Conservation (phyloP, 2,888 invertebrate genomes). For the Dicyrtomina minuta region DNA sequence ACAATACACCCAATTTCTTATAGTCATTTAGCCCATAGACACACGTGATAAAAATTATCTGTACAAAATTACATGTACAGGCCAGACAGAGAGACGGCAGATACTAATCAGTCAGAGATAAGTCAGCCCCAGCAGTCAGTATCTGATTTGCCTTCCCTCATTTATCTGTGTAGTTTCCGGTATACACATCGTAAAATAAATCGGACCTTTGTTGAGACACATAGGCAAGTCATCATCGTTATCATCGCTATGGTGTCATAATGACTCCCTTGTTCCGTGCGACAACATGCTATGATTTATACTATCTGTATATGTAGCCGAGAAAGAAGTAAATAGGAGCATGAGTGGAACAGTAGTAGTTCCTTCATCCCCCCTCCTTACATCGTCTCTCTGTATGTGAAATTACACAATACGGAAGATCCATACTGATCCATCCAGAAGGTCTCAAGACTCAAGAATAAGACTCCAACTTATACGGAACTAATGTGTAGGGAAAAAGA, state of each 20-base stretch:
- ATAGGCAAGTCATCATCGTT: conserved; percentile 3
- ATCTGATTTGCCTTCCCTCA: too few relatives aligned
- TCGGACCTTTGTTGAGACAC: neutral
- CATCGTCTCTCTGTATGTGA: neutral
- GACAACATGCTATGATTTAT: neutral
- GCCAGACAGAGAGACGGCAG: too few relatives aligned
- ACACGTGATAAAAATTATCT: too few relatives aligned
- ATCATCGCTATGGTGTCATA: neutral
- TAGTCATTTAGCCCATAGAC: too few relatives aligned
- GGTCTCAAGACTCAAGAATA: neutral
- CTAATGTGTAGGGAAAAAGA: neutral
- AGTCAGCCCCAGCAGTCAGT: too few relatives aligned
- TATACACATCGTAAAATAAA: neutral
- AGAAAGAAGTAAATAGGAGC: neutral
- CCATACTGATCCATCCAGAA: neutral
- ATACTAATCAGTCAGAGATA: too few relatives aligned
- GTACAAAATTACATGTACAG: too few relatives aligned
- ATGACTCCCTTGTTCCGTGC: neutral
- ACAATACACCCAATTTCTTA: too few relatives aligned
- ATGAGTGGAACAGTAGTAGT: neutral
- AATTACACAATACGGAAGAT: neutral
- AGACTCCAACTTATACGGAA: neutral
- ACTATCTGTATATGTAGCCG: neutral
- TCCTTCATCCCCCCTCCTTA: too few relatives aligned
- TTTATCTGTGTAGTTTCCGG: neutral